phyloP scores from a whole-genome alignment of 2,888 invertebrate genomes.

The Laothoe populi region DNA sequence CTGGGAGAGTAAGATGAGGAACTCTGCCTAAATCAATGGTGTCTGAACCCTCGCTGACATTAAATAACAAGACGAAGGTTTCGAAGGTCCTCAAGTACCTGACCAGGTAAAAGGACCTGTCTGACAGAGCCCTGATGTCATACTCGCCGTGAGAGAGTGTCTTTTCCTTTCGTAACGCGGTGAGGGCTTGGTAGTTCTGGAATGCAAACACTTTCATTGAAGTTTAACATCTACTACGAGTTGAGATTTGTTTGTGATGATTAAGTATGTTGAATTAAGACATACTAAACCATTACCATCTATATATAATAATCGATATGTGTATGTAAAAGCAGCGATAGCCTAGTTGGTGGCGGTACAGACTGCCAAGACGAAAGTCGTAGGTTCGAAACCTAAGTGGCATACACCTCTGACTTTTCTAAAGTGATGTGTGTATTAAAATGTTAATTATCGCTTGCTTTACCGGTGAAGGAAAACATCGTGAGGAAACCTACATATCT shows the following conservation, averaged over 20 bases:
- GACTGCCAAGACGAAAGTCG: too few relatives aligned
- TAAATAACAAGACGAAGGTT: conserved; percentile 76
- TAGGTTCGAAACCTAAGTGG: too few relatives aligned
- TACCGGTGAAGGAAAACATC: too few relatives aligned
- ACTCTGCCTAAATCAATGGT: conserved; percentile 64
- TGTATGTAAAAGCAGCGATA: too few relatives aligned
- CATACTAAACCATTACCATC: too few relatives aligned
- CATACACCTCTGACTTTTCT: too few relatives aligned
- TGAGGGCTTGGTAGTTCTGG: conserved; percentile 83
- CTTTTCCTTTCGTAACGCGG: conserved; percentile 72
- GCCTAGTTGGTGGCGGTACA: too few relatives aligned
- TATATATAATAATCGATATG: too few relatives aligned
- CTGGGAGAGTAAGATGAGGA: conserved; percentile 47
- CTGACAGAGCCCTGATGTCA: conserved; percentile 64
- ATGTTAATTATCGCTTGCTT: too few relatives aligned
- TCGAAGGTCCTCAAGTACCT: conserved; percentile 57
- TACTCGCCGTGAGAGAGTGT: conserved; percentile 73
- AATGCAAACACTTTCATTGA: conserved; percentile 34
- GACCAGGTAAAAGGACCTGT: conserved; percentile 63
- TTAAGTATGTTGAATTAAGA: too few relatives aligned
- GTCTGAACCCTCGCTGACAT: conserved; percentile 73
- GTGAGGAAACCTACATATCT: too few relatives aligned
- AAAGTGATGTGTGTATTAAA: too few relatives aligned
- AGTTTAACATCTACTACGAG: not conserved
- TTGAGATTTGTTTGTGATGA: not conserved